These are phyloP conservation scores for Ornithoptera priamus DNA, from an alignment of 2,888 invertebrate species.

Conservation along the genomic window DNA sequence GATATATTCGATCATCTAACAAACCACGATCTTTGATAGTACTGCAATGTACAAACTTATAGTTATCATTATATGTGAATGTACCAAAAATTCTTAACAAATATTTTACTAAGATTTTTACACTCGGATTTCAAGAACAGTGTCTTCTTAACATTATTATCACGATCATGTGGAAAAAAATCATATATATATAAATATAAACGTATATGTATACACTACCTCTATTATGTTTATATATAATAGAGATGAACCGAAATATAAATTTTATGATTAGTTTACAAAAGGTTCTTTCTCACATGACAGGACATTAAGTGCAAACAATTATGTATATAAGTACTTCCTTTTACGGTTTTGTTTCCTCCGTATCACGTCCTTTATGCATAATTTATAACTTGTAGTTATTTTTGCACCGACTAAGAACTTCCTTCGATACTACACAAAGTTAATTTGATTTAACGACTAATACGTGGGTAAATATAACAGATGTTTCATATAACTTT, in stretches of 20 bases:
- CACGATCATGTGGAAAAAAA: too few species aligned
- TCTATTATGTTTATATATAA: too few species aligned
- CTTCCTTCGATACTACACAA: constrained; percentile 12
- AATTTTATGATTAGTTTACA: background rate
- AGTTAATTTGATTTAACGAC: background rate
- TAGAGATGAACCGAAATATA: too few species aligned
- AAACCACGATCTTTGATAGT: background rate
- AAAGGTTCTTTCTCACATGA: background rate
- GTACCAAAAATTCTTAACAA: too few species aligned
- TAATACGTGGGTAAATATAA: background rate
- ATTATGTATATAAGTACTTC: constrained; percentile 14
- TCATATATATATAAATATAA: too few species aligned
- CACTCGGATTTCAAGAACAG: too few species aligned
- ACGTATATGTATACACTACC: too few species aligned
- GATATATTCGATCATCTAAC: background rate
- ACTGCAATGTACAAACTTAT: too few species aligned
- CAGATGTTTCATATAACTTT: background rate
- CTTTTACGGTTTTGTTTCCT: constrained; percentile 20
- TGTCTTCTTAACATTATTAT: too few species aligned
- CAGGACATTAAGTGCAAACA: background rate
- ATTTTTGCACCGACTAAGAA: constrained; percentile 17
- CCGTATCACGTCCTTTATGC: constrained; percentile 17
- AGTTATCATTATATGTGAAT: too few species aligned
- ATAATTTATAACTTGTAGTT: constrained; percentile 20
- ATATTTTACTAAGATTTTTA: too few species aligned